A percentile compares a stretch with the other conserved stretches of the same genome.
Evolutionary conservation across 2,113 vertebrate species (phyloP).

Genomic region (Panurus biarmicus): DNA sequence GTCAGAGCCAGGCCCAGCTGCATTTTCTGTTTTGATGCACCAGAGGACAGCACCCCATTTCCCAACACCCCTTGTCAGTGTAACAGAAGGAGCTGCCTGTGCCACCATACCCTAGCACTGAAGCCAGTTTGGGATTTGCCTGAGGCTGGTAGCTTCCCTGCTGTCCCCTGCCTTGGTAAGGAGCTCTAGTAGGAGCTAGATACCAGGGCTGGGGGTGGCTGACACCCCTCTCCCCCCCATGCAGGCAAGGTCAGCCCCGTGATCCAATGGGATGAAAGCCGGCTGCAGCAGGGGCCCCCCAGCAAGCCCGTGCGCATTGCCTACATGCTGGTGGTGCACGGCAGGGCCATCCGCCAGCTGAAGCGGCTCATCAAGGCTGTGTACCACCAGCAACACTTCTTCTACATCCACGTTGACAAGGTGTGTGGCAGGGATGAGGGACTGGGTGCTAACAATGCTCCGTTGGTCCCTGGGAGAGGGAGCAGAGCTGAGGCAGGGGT

Average conservation of each 20-base stretch:
- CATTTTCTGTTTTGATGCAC: background rate
- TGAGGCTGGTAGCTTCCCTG: fast-evolving
- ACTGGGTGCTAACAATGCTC: background rate
- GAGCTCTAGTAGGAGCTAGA: background rate
- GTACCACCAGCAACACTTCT: slow-evolving; percentile 91
- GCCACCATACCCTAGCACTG: background rate
- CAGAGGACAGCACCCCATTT: background rate
- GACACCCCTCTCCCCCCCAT: background rate
- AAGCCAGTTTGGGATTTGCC: background rate
- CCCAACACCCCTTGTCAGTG: fast-evolving
- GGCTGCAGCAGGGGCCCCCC: slow-evolving; percentile 68
- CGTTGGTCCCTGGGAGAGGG: fast-evolving
- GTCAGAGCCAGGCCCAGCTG: background rate
- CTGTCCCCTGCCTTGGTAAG: background rate
- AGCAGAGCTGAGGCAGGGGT: fast-evolving
- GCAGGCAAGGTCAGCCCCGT: slow-evolving; percentile 80
- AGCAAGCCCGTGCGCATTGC: slow-evolving; percentile 83
- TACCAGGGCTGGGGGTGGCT: background rate
- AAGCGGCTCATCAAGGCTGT: slow-evolving; percentile 94
- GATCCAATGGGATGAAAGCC: slow-evolving; percentile 78
- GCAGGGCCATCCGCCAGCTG: slow-evolving; percentile 88
- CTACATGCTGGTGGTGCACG: slow-evolving; percentile 92
- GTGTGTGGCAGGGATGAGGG: slow-evolving; percentile 33
- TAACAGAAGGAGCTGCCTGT: fast-evolving
- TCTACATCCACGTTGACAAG: slow-evolving; percentile 97